A percentile compares a stretch with the other conserved stretches of the same genome.
Conservation (phyloP, 1,140 invertebrate species). For the Panulirus ornatus region DNA sequence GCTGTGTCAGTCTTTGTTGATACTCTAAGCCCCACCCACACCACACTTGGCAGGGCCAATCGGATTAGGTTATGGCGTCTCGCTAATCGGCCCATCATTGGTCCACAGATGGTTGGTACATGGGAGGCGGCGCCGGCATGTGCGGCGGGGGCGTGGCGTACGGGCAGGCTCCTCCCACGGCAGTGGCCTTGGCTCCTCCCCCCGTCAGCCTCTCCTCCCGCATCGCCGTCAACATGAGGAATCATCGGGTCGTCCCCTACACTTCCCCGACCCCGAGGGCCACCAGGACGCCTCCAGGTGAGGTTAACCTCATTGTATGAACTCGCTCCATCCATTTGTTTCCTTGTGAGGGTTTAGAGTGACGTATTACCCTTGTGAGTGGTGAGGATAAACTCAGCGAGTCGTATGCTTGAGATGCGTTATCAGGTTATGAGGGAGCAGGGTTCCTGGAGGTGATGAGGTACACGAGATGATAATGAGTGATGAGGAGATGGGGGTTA, state of each 20-base stretch:
- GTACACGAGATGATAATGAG: too few relatives aligned
- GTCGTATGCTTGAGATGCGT: too few relatives aligned
- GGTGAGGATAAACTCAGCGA: too few relatives aligned
- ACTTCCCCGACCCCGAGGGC: constrained; percentile 57
- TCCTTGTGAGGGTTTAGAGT: not conserved
- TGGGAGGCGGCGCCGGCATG: constrained; percentile 42
- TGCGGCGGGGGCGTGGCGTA: constrained; percentile 54
- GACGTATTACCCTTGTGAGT: too few relatives aligned
- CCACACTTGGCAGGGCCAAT: not conserved
- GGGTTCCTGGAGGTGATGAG: too few relatives aligned
- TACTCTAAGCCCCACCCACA: not conserved
- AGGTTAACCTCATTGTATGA: not conserved
- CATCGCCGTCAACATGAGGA: constrained; percentile 44
- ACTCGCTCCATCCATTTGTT: not conserved
- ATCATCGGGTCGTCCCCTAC: constrained; percentile 53
- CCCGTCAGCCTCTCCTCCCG: constrained; percentile 49
- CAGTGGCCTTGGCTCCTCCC: constrained; percentile 23
- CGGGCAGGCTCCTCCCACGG: constrained; percentile 48
- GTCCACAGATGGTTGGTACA: constrained; percentile 57
- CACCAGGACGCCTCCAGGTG: constrained; percentile 50
- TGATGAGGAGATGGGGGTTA: too few relatives aligned
- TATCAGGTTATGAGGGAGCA: too few relatives aligned
- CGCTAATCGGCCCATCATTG: constrained; percentile 40
- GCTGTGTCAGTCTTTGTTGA: not conserved
- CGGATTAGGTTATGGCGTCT: not conserved